Percentiles rank a stretch among this genome's conserved stretches.
phyloP scores from a whole-genome alignment of 2,113 vertebrate genomes.

The Neoarius graeffei region DNA sequence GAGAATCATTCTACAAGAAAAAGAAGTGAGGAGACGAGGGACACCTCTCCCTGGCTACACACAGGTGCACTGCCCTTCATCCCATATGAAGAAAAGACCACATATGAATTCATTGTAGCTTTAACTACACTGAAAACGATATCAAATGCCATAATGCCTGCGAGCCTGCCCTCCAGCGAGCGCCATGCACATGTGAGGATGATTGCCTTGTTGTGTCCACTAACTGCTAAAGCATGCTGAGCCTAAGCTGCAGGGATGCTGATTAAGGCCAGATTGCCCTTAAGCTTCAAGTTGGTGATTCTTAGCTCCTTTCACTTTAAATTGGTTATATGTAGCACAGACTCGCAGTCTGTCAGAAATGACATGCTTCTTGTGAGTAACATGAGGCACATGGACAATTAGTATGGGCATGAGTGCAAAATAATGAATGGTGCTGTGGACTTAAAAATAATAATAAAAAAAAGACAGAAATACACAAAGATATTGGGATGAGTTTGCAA shows the following conservation, averaged over 20 bases:
- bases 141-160: slow-evolving; percentile 45
- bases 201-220: slow-evolving; percentile 53
- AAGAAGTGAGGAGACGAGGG: slow-evolving; percentile 21
- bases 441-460: not conserved
- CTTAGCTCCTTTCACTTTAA: slow-evolving; percentile 37
- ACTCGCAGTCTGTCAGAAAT: slow-evolving; percentile 12
- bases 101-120: slow-evolving; percentile 42
- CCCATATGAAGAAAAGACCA: slow-evolving; percentile 47
- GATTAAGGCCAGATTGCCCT: slow-evolving; percentile 50
- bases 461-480: not conserved
- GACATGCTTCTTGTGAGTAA: slow-evolving; percentile 26
- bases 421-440: not conserved
- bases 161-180: slow-evolving; percentile 38
- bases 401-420: slow-evolving; percentile 1
- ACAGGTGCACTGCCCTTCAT: slow-evolving; percentile 44
- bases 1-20: slow-evolving; percentile 39
- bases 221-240: slow-evolving; percentile 46
- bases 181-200: slow-evolving; percentile 37
- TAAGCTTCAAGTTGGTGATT: slow-evolving; percentile 34
- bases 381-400: slow-evolving; percentile 13
- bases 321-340: slow-evolving; percentile 28
- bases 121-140: slow-evolving; percentile 52
- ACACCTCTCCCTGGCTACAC: slow-evolving; percentile 21
- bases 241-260: slow-evolving; percentile 51
- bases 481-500: not conserved